Percentiles rank a stretch among this genome's conserved stretches.
phyloP scores from a whole-genome alignment of 2,797 vertebrate genomes.

The Rhinichthys osculus region DNA sequence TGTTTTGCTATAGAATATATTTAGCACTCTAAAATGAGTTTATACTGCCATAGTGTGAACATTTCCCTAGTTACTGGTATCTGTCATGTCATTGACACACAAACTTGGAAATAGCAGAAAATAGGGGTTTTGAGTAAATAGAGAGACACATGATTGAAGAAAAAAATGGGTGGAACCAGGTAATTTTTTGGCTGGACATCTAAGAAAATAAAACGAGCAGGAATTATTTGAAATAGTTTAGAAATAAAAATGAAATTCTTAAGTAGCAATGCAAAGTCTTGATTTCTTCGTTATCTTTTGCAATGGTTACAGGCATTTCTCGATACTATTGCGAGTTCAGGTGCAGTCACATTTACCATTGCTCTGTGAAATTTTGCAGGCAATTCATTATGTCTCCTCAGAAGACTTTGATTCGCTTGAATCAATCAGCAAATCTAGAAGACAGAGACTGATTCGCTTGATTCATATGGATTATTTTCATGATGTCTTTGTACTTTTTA shows the following conservation, averaged over 20 bases:
- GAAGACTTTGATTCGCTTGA: background rate
- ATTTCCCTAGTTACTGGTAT: background rate
- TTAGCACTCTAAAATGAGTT: background rate
- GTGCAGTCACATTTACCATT: background rate
- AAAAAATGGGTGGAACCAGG: background rate
- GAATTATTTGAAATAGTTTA: background rate
- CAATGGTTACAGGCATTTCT: background rate
- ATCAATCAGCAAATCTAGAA: no score
- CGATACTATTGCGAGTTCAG: background rate
- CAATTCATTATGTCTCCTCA: background rate
- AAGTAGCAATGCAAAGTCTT: background rate
- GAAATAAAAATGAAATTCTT: background rate
- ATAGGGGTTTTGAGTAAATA: background rate
- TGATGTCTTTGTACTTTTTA: background rate
- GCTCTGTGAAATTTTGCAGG: background rate
- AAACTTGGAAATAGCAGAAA: background rate
- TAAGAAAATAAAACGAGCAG: background rate
- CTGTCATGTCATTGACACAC: background rate
- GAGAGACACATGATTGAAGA: background rate
- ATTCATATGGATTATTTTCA: no score
- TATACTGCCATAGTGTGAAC: background rate
- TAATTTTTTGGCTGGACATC: background rate
- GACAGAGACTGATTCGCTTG: background rate
- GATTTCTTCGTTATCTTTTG: background rate
- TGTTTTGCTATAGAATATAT: background rate